Evolutionary conservation across 2,113 vertebrate species (phyloP), one percentile per base, ranked within the genome.

Genomic region (Saguinus imperator): DNA sequence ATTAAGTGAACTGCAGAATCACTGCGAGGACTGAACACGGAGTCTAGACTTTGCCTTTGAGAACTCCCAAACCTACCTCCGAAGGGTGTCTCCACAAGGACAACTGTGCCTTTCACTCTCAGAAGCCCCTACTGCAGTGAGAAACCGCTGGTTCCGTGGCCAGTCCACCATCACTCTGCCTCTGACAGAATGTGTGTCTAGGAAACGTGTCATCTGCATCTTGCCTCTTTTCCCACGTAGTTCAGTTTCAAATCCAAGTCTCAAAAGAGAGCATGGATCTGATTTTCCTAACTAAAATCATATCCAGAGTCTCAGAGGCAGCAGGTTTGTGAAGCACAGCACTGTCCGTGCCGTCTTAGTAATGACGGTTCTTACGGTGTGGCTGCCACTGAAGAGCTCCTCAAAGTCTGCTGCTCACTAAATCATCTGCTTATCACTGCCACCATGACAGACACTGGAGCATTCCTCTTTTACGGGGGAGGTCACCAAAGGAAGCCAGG

Each of bases 321-420:
- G 29, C 18, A 75, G n/a, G 86, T 29, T n/a, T 35, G 3, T 4
- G 23, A 72, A 20, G 25, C 9, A 32, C 14, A 43, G 3, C 2
- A 2, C 21, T 70, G 14, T 0, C 16, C 17, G 8, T 50, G 43
- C 6, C 8, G 21, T 11, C 12, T 13, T 37, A 13, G 12, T 10
- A 8, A 43, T 21, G 23, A 45, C 87, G 61, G 12, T 18, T 37
- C 10, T 11, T 40, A 68, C 7, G 21, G 3, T 23, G 0, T 21
- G 25, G 25, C 4, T n/a, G 14, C 37, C 70, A 64, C 18, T 70
- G 58, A 79, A 75, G 14, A 91, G 37, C 23, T 35, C 14, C n/a
- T 76, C 35, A 8, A 50, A 23, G 52, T 85, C 66, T 61, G 8
- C 20, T n/a, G 12, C 18, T 68, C 40, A 8, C 45, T 64, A 73